phyloP scores from a whole-genome alignment of 2,113 vertebrate genomes.

The Psophia crepitans region DNA sequence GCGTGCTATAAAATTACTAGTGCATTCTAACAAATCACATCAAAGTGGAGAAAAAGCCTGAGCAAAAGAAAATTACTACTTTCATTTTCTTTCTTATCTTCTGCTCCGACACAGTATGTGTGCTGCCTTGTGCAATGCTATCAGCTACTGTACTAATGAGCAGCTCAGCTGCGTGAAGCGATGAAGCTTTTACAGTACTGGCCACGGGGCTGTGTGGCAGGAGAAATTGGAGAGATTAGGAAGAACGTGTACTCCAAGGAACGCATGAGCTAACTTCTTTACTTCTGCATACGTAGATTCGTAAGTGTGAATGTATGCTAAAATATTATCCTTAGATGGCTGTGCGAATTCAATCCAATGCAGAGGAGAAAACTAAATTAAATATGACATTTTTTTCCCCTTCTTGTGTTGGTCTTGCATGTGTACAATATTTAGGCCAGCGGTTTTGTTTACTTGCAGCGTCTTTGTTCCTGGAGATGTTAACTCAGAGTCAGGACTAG shows the following conservation, averaged over 20 bases:
- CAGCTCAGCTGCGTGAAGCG: background rate
- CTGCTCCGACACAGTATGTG: background rate
- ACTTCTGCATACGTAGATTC: background rate
- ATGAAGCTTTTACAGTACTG: fast-evolving
- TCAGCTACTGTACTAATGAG: background rate
- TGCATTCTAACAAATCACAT: conserved; percentile 36
- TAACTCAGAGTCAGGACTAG: background rate
- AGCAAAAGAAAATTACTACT: conserved; percentile 32
- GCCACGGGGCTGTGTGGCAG: background rate
- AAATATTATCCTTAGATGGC: background rate
- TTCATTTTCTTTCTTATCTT: conserved; percentile 23
- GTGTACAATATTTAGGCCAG: background rate
- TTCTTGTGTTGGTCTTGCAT: background rate
- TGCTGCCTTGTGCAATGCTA: background rate
- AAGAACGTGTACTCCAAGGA: background rate
- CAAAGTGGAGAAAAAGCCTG: background rate
- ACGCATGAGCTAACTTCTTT: background rate
- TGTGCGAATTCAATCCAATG: background rate
- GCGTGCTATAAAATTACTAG: background rate
- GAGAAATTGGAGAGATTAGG: background rate
- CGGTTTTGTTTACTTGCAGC: background rate
- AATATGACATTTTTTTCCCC: background rate
- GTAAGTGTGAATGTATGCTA: background rate
- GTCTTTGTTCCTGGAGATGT: background rate
- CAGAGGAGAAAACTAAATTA: background rate